These are phyloP conservation scores for Meiosimyza platycephala DNA, from an alignment of 2,888 invertebrate genomes.

Conservation along the genomic window DNA sequence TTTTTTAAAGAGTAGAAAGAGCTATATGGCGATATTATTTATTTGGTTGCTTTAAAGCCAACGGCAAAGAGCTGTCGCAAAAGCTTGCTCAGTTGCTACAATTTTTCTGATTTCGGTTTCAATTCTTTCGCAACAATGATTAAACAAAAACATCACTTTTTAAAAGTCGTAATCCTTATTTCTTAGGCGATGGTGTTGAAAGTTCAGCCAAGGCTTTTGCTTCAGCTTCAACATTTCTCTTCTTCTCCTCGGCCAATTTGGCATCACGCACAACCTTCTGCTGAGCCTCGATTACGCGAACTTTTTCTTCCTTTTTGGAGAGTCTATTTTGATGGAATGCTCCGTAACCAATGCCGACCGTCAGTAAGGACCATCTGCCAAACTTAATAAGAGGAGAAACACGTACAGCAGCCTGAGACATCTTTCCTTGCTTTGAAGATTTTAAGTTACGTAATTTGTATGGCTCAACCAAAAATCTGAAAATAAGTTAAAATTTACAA, in stretches of 20 bases:
- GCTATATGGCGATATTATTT: too few relatives aligned
- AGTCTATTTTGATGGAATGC: constrained; percentile 78
- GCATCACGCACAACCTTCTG: constrained; percentile 78
- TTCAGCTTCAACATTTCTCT: constrained; percentile 69
- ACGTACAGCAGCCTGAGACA: constrained; percentile 74
- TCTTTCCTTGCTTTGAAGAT: constrained; percentile 42
- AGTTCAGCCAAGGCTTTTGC: constrained; percentile 55
- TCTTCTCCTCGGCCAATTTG: constrained; percentile 80
- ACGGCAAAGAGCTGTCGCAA: too few relatives aligned
- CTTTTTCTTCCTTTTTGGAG: constrained; percentile 74
- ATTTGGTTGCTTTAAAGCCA: too few relatives aligned
- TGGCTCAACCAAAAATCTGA: constrained; percentile 45
- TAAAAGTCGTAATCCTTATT: constrained; percentile 35
- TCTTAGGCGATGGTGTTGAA: constrained; percentile 49
- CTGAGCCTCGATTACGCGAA: constrained; percentile 76
- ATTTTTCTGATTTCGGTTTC: too few relatives aligned
- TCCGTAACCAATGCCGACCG: constrained; percentile 80
- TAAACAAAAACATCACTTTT: too few relatives aligned
- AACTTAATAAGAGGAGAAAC: constrained; percentile 88
- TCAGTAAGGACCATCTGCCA: constrained; percentile 82
- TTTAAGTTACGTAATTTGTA: constrained; percentile 58
- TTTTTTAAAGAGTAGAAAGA: too few relatives aligned
- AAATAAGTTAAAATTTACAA: constrained; percentile 32
- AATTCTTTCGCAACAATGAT: too few relatives aligned
- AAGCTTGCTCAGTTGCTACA: too few relatives aligned